Base-by-base conservation (phyloP, 2,888 invertebrate genomes). In the Caenorhabditis afra region DNA sequence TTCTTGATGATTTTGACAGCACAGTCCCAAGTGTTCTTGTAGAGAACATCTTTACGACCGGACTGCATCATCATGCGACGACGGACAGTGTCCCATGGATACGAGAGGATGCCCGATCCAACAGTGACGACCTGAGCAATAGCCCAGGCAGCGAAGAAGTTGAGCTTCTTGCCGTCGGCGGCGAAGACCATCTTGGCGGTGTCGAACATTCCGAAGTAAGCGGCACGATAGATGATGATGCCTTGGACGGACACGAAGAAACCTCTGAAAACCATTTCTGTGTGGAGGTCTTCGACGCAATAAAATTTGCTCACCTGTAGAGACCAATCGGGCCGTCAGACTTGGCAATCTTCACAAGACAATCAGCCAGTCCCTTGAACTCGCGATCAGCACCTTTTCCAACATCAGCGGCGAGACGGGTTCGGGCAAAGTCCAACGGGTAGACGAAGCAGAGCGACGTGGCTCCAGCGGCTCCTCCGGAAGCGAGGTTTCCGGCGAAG, bases 21-120 rank as follows among this genome's bases (percentile, higher is more conserved):
- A 93, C 97, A 97, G 92, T 97, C 95, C 81, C 95, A 89, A 65
- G 97, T 96, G 92, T 93, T 94, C 93, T 95, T 96, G 94, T 96
- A 96, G 88, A 95, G 92, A 86, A 95, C 93, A 66, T 95, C 95
- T 93, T 94, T 94, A 83, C 95, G 94, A 64, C 95, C 95, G 87
- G 96, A 96, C 93, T 97, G 97, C 97, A 97, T 98, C 97, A 97
- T 98, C 97, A 97, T 96, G 91, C 97, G 94, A 93, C 97, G 94
- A 91, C 96, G 94, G 79, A 92, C 90, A 95, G 97, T 97, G 92
- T 97, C 97, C 93, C 97, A 95, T 90, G 96, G 97, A 93, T 97
- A 97, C 45, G 96, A 96, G 80, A 96, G 94, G 91, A 97, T 94
- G 91, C 97, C 97, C 81, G 96, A 94, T 80, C 94, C 93, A 79